These are phyloP conservation scores for Slavum lentiscoides DNA, from an alignment of 2,888 invertebrate genomes.

Conservation along the genomic window DNA sequence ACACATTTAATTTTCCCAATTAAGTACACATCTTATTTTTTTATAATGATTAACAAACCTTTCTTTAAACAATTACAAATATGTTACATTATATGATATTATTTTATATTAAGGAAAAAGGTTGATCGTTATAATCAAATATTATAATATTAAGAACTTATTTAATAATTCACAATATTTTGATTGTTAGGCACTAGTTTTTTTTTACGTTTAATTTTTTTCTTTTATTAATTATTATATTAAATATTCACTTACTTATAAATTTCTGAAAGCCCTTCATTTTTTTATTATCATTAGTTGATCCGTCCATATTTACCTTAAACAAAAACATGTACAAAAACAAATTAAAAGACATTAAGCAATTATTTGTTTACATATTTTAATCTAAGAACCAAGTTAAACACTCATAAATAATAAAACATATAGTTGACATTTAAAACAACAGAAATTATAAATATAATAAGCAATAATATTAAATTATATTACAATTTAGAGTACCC, in stretches of 20 bases:
- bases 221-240: neutral
- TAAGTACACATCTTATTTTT: too few relatives aligned
- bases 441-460: neutral
- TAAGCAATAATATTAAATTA: constrained; percentile 1
- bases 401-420: neutral
- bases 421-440: constrained; percentile 1
- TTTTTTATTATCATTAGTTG: constrained; percentile 10
- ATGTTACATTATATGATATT: too few relatives aligned
- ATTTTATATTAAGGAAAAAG: too few relatives aligned
- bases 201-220: neutral
- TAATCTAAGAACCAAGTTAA: neutral
- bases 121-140: neutral
- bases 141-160: neutral
- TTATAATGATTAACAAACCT: too few relatives aligned
- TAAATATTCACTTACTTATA: constrained; percentile 26
- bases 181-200: neutral
- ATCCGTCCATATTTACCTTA: constrained; percentile 30
- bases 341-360: neutral
- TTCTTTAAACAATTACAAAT: too few relatives aligned
- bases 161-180: neutral
- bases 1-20: too few relatives aligned
- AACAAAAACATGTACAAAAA: constrained; percentile 18
- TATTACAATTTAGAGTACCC: neutral
- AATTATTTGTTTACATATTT: neutral
- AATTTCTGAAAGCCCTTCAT: neutral